These are phyloP conservation scores for Melanostigma gelatinosum DNA, from an alignment of 2,113 vertebrate species.

Conservation along the genomic window DNA sequence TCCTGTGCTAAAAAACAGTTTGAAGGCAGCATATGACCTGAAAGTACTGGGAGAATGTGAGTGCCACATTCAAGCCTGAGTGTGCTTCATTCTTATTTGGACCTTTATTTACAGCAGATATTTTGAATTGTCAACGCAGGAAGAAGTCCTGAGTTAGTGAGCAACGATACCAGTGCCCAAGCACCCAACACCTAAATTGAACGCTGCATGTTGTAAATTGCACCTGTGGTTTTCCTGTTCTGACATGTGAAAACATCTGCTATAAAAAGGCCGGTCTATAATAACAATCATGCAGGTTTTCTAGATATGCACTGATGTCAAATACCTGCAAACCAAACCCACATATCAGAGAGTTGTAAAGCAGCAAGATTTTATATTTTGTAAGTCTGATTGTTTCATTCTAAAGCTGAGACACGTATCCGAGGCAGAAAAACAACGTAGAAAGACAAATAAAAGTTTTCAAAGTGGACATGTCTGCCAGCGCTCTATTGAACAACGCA, in stretches of 20 bases:
- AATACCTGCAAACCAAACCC: not conserved
- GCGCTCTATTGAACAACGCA: not conserved
- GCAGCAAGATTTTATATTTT: conserved; percentile 10
- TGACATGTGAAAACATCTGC: not conserved
- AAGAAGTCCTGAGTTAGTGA: not conserved
- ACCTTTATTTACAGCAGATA: not conserved
- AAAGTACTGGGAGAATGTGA: not conserved
- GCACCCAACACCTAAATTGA: not conserved
- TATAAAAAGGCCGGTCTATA: not conserved
- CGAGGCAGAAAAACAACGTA: conserved; percentile 27
- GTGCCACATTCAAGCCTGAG: not conserved
- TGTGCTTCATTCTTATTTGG: not conserved
- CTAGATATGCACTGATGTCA: not conserved
- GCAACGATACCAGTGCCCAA: not conserved
- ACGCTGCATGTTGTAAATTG: not conserved
- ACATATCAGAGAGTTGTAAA: not conserved
- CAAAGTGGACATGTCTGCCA: not conserved
- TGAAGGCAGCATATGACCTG: not conserved
- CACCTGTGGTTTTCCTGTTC: not conserved
- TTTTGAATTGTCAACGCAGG: not conserved
- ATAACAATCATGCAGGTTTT: not conserved
- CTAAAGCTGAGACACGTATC: conserved; percentile 70
- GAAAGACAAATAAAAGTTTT: not conserved
- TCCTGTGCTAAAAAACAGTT: too few species aligned
- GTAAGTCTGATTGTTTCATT: conserved; percentile 65